These are phyloP conservation scores for Tylochromis polylepis DNA, from an alignment of 2,113 vertebrate genomes.

Conservation along the genomic window DNA sequence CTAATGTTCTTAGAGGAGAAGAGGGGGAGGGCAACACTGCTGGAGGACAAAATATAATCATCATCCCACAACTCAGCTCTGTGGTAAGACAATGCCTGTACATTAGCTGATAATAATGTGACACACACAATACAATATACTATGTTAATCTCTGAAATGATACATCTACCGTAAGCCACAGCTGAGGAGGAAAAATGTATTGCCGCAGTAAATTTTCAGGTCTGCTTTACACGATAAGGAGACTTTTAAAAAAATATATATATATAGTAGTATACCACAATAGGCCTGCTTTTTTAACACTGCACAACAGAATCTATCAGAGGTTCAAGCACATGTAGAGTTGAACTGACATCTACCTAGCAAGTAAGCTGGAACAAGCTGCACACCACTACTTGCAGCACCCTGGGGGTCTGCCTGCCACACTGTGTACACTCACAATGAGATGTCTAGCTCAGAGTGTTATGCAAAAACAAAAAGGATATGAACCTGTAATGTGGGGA, in stretches of 20 bases:
- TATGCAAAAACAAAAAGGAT: constrained; percentile 15
- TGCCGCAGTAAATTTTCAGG: neutral
- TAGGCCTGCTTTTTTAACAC: neutral
- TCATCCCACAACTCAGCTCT: constrained; percentile 18
- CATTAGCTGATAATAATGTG: constrained; percentile 26
- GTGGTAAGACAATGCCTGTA: constrained; percentile 27
- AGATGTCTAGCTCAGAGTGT: constrained; percentile 5
- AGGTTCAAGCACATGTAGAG: neutral
- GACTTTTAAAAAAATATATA: neutral
- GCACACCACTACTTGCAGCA: constrained; percentile 27
- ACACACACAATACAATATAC: constrained; percentile 7
- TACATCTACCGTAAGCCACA: neutral
- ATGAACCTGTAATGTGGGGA: neutral
- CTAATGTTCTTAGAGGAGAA: constrained; percentile 34
- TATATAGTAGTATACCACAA: neutral
- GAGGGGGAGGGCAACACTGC: constrained; percentile 17
- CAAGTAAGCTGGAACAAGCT: constrained; percentile 17
- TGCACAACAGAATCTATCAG: neutral
- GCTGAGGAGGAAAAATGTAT: neutral
- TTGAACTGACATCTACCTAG: constrained; percentile 25
- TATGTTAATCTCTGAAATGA: constrained; percentile 12
- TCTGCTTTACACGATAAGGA: neutral
- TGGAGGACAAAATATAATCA: constrained; percentile 45
- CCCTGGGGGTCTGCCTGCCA: constrained; percentile 36
- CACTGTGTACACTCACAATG: constrained; percentile 19